These are phyloP conservation scores for Siniperca undulata DNA, from an alignment of 2,797 vertebrate genomes.

Conservation along the genomic window DNA sequence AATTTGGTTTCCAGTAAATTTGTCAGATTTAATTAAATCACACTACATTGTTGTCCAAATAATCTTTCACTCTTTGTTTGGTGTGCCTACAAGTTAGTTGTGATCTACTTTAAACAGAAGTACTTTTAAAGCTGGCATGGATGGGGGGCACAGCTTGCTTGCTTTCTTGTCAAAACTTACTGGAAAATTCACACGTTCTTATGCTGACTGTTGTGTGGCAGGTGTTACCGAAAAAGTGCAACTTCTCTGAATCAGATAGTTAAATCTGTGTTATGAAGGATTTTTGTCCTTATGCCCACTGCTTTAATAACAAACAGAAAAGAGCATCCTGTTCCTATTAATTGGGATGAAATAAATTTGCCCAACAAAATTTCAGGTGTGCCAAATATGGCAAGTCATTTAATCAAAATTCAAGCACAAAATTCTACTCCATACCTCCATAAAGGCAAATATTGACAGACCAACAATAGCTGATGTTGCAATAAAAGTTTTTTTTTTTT, in stretches of 20 bases:
- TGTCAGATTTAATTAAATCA: background rate
- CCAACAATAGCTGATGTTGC: background rate
- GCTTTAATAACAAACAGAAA: background rate
- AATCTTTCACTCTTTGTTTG: background rate
- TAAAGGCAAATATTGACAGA: background rate
- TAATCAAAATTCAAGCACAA: too few species aligned
- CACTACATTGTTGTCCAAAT: background rate
- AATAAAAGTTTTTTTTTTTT: background rate
- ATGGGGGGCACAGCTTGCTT: constrained; percentile 5
- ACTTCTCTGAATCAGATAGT: background rate
- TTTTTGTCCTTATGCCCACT: background rate
- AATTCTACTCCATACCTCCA: background rate
- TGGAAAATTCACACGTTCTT: background rate
- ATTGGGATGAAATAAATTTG: background rate
- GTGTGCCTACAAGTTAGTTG: background rate
- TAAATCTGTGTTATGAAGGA: background rate
- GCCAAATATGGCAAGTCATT: background rate
- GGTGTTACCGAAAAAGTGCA: background rate
- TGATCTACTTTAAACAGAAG: background rate
- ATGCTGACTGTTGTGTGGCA: background rate
- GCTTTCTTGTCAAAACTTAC: background rate
- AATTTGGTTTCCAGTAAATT: background rate
- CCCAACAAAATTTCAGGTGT: background rate
- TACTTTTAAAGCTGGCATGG: background rate
- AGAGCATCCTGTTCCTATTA: background rate